Base-by-base conservation (phyloP, 2,113 vertebrate genomes). In the Kryptolebias marmoratus region DNA sequence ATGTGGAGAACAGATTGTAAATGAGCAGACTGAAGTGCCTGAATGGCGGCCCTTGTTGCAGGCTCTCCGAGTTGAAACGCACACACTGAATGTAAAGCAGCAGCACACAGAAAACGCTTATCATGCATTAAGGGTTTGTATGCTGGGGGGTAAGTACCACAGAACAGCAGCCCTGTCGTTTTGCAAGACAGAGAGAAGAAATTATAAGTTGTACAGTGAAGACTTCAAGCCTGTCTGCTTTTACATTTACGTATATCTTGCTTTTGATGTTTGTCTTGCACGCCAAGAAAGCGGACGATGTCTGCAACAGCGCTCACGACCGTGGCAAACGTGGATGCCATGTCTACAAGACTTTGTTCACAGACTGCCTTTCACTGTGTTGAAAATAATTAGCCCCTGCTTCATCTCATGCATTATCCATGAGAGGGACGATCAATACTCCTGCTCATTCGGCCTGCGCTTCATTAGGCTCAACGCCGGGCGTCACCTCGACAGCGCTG, bases 1-100 rank as follows among this genome's bases (percentile, higher is more conserved):
- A 88, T 79, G 68, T 78, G 86, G 82, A 87, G 86, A 89, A 77
- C 90, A 87, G 89, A 86, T 86, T 89, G 84, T 83, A 89, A 90
- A 90, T 79, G 89, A 92, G 84, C 76, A 73, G 84, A 86, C 80
- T 85, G 84, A 83, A 86, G 92, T 81, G 85, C 62, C 69, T 93
- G 91, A 93, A 91, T 89, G 85, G 90, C 87, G 81, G 87, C 58
- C 71, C 83, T 90, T 90, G 90, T 90, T 42, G 16, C 61, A 44
- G 65, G 73, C 79, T 87, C 75, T 56, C 81, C 39, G 61, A 54
- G 76, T 81, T 11, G 66, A 45, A 61, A 84, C 66, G 68, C 88
- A 81, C 79, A 87, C 80, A 28, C 68, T 59, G 77, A 79, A 90
- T 88, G 82, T 79, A 77, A 88, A 90, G 80, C 83, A 82, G 79